Evolutionary conservation across 2,797 vertebrate species (phyloP).

Genomic region (Spheniscus humboldti): DNA sequence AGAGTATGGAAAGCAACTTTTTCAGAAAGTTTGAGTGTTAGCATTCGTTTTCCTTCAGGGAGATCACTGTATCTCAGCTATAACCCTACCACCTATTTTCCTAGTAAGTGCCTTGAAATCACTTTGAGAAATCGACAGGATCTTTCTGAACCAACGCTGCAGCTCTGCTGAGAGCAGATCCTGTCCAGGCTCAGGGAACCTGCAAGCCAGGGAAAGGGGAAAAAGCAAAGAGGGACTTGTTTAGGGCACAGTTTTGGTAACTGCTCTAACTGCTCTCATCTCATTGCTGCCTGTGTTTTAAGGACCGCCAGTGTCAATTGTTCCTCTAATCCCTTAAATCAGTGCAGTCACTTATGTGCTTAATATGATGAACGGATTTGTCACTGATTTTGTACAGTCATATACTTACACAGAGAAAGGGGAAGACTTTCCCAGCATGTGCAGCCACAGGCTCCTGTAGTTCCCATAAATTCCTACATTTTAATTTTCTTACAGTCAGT

Average conservation of each 20-base stretch:
- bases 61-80: fast-evolving
- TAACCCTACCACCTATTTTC: not conserved
- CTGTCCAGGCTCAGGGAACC: not conserved
- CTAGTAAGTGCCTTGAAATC: not conserved
- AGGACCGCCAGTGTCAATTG: not conserved
- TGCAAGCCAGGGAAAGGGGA: not conserved
- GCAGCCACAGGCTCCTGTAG: not conserved
- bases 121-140: not conserved
- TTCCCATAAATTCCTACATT: not conserved
- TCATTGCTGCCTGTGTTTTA: not conserved
- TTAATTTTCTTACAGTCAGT: not conserved
- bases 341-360: not conserved
- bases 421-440: not conserved
- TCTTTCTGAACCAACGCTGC: not conserved
- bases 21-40: not conserved
- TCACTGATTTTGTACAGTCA: not conserved
- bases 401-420: not conserved
- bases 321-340: not conserved
- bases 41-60: not conserved
- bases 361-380: not conserved
- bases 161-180: not conserved
- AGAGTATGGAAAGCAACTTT: not conserved
- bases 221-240: not conserved
- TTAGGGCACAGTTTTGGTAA: not conserved
- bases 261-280: not conserved